Conservation (phyloP, 2,797 vertebrate species). For the Acrocephalus scirpaceus region DNA sequence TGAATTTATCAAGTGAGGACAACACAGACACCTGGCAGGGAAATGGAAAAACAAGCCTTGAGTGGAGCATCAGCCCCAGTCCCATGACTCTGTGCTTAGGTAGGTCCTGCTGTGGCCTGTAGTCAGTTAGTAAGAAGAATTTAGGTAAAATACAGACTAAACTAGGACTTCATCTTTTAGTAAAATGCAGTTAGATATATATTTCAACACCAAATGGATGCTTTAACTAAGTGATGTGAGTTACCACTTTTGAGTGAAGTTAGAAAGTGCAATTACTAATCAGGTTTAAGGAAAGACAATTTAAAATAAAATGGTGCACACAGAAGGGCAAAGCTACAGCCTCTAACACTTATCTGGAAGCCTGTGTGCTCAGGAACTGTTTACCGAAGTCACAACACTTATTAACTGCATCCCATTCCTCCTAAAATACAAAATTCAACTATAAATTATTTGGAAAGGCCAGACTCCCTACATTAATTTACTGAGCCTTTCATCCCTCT, state of each 20-base stretch:
- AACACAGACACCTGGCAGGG: not conserved
- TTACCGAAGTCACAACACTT: slow-evolving; percentile 61
- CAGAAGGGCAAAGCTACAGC: slow-evolving; percentile 35
- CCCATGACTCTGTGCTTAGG: not conserved
- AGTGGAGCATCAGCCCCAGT: not conserved
- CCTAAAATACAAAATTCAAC: slow-evolving; percentile 59
- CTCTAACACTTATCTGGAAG: slow-evolving; percentile 23
- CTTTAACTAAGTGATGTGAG: not conserved
- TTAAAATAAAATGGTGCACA: not conserved
- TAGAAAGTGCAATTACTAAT: slow-evolving; percentile 34
- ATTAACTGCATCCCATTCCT: slow-evolving; percentile 62
- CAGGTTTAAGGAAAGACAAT: slow-evolving; percentile 32
- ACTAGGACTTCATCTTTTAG: not conserved
- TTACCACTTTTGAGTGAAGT: not conserved
- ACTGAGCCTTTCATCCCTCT: slow-evolving; percentile 62
- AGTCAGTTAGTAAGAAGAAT: not conserved
- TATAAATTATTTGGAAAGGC: slow-evolving; percentile 73
- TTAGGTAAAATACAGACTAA: not conserved
- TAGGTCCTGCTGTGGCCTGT: not conserved
- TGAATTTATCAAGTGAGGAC: not conserved
- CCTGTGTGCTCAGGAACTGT: slow-evolving; percentile 22
- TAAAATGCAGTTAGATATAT: not conserved
- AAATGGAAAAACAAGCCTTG: not conserved
- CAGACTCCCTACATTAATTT: slow-evolving; percentile 66
- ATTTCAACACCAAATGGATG: not conserved